Percentiles rank a stretch among this genome's conserved stretches.
phyloP scores from a whole-genome alignment of 2,113 vertebrate genomes.

The Chaetodon auriga region DNA sequence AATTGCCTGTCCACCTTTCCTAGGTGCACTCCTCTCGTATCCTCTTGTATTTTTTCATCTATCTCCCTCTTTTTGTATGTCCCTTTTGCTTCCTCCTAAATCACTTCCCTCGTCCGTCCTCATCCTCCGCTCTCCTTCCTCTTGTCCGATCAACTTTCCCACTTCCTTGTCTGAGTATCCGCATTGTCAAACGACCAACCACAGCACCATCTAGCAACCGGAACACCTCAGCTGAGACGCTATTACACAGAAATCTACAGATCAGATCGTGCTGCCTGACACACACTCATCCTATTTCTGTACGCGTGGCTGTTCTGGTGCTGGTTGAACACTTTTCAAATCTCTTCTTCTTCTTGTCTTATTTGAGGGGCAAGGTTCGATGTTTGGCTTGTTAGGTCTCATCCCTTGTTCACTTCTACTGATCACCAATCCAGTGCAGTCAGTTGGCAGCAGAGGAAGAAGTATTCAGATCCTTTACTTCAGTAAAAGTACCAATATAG shows the following conservation, averaged over 20 bases:
- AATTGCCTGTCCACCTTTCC: conserved; percentile 66
- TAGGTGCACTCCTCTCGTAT: conserved; percentile 17
- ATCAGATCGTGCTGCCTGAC: not conserved
- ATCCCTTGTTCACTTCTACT: not conserved
- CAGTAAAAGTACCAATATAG: too few species aligned
- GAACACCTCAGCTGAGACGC: not conserved
- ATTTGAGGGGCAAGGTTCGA: not conserved
- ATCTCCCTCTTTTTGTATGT: not conserved
- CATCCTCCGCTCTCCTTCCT: conserved; percentile 1
- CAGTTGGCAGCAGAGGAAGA: not conserved
- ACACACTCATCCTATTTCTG: not conserved
- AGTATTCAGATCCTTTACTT: not conserved
- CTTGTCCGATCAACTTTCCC: conserved; percentile 1
- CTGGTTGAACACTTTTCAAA: not conserved
- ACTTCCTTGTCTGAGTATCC: not conserved
- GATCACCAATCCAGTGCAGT: not conserved
- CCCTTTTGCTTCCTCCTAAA: conserved; percentile 9
- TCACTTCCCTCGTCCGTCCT: conserved; percentile 9
- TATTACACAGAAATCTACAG: conserved; percentile 4
- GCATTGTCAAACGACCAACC: not conserved
- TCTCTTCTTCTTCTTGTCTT: not conserved
- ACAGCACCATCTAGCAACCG: conserved; percentile 21
- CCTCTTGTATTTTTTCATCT: conserved; percentile 7
- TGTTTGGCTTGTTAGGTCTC: not conserved
- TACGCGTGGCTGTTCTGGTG: not conserved